Evolutionary conservation across 2,888 invertebrate species (phyloP), one percentile per base, ranked within the genome.

Genomic region (Ophioninae sp.): DNA sequence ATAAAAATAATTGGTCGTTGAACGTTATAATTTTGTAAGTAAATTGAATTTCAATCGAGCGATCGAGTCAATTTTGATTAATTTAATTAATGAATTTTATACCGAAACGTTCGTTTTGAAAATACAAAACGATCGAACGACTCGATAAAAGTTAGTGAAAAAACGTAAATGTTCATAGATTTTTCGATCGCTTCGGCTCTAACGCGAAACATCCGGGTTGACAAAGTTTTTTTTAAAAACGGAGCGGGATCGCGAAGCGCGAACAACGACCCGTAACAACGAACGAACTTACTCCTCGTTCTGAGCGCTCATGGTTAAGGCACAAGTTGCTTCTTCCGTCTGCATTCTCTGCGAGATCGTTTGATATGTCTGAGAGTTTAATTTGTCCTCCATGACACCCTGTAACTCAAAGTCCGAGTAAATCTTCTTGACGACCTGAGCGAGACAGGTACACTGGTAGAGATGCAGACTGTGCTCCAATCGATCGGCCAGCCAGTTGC

Each of bases 401-500:
- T 99, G 99, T 83, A 99, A 95, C 94, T 99, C 99, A 94, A 99
- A 99, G 94, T 99, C 99, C 69, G 98, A 98, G 94, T 99, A 99
- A 93, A 99, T 96, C 97, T 99, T 99, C 98, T 99, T 98, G 86
- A 98, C 96, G 90, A 99, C 97, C 93, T 98, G 98, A 91, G 98
- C 97, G 89, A 99, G 95, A 93, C 99, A 99, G 89, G 98, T 98
- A 91, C 99, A 98, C 94, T 99, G 99, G 93, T 99, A 99, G 86
- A 98, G 97, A 93, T 99, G 99, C 85, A 99, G 94, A 73, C 98
- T 97, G 88, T 98, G 98, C 93, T 98, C 98, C 89, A 97, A 94
- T 87, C 99, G 95, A 92, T 99, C 99, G 1, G 96, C 96, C 83
- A 99, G 94, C 99, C 99, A 99, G 88, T 96, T 97, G 94, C 97